These are phyloP conservation scores for Ranitomeya imitator DNA, from an alignment of 2,113 vertebrate species.

Conservation along the genomic window DNA sequence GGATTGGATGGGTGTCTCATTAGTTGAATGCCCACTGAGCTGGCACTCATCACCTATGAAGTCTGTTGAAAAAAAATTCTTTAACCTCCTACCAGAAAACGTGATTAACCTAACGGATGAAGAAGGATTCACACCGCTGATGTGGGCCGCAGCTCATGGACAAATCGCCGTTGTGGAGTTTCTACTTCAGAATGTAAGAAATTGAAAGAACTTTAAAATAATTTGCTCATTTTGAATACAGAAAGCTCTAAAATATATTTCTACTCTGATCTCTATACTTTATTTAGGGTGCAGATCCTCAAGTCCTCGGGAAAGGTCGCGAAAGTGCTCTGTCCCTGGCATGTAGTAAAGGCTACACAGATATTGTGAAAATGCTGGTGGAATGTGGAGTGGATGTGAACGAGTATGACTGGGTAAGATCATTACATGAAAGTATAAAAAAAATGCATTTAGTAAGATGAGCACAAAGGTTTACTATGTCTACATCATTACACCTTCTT, in stretches of 20 bases:
- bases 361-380: slow-evolving; percentile 97
- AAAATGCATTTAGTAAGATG: not conserved
- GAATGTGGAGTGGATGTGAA: slow-evolving; percentile 98
- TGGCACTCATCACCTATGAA: not conserved
- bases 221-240: not conserved
- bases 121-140: slow-evolving; percentile 96
- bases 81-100: slow-evolving; percentile 79
- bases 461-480: not conserved
- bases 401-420: slow-evolving; percentile 95
- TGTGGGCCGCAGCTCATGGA: slow-evolving; percentile 98
- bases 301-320: slow-evolving; percentile 91
- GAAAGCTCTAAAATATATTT: not conserved
- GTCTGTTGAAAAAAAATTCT: not conserved
- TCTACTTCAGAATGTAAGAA: slow-evolving; percentile 92
- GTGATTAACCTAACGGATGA: slow-evolving; percentile 96
- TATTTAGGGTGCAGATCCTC: slow-evolving; percentile 88
- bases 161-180: slow-evolving; percentile 98
- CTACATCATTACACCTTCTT: slow-evolving; percentile 48
- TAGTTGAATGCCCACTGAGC: no score
- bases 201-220: slow-evolving; percentile 13
- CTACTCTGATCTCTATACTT: not conserved
- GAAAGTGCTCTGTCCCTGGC: slow-evolving; percentile 94
- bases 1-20: no score
- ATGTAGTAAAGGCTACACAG: slow-evolving; percentile 96
- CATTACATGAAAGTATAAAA: not conserved